Percentiles rank a stretch among this genome's conserved stretches.
Conservation (phyloP, 2,888 invertebrate genomes). For the Melanargia galathea region DNA sequence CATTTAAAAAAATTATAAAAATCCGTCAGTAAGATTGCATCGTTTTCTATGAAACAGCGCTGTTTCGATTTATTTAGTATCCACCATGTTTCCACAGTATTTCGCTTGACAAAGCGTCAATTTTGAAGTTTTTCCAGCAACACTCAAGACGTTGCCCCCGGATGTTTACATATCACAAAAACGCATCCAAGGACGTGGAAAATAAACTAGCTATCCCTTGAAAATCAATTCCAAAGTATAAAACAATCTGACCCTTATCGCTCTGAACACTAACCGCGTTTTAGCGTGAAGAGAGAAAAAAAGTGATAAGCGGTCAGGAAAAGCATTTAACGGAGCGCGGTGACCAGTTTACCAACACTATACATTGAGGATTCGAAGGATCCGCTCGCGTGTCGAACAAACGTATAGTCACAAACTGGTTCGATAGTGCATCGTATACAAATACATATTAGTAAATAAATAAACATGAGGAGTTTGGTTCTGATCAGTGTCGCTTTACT, state of each 20-base stretch:
- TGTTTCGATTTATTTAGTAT: no score
- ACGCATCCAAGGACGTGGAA: constrained; percentile 9
- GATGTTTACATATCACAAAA: constrained; percentile 3
- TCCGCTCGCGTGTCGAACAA: constrained; percentile 27
- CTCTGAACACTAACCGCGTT: constrained; percentile 29
- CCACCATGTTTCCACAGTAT: no score
- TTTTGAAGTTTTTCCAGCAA: background rate
- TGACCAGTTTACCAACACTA: constrained; percentile 37
- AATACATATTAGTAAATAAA: no score
- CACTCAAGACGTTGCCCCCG: background rate
- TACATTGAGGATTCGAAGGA: constrained; percentile 34
- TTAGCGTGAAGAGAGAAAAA: constrained; percentile 32
- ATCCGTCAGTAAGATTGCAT: no score
- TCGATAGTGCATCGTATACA: constrained; percentile 41
- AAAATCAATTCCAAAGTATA: constrained; percentile 2
- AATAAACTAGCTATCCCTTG: constrained; percentile 9
- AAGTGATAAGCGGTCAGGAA: constrained; percentile 41
- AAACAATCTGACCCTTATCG: constrained; percentile 31
- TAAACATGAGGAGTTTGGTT: constrained; percentile 55
- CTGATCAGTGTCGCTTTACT: constrained; percentile 54
- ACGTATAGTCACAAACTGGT: constrained; percentile 43
- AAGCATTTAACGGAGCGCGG: constrained; percentile 43
- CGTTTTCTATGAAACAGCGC: no score
- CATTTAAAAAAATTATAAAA: no score
- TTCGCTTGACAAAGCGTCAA: background rate